Evolutionary conservation across 2,797 vertebrate species (phyloP), one percentile per base, ranked within the genome.

Genomic region (Myotis vivesi): DNA sequence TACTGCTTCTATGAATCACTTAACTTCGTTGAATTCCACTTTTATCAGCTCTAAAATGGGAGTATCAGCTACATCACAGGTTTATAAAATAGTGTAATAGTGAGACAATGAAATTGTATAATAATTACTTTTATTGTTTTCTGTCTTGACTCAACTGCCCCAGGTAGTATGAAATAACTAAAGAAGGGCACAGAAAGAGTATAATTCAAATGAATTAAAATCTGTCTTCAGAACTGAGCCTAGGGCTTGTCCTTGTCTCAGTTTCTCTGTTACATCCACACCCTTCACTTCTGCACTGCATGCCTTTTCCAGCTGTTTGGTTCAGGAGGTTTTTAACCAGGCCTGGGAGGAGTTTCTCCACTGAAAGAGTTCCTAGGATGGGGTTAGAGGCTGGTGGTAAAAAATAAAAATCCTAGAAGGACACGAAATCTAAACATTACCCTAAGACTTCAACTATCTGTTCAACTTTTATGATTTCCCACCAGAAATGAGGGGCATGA

Each of bases 121-220:
- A 41, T 91, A 80, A 55, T 81, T 92, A 64, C 30, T 92, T 96
- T 87, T 79, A 83, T 84, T 80, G 41, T 77, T 94, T 95, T 95
- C 79, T 73, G 41, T 76, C 57, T 59, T 90, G 49, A 86, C 6
- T 84, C 44, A 57, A 87, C n/a, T 33, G 36, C 19, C 33, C 38
- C 59, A 44, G 33, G 41, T 19, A 71, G 12, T 36, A 68, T 41
- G 1, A 85, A 82, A 5, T 66, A 92, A 80, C 57, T 69, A 75
- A 69, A 75, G 30, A 82, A 71, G 19, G 44, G 17, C 62, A 38
- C 11, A 13, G 59, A 62, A 68, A 92, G 23, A 68, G 64, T 33
- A 17, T 30, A 76, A 92, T 55, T 90, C 51, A 80, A 82, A 85
- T 66, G 33, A 85, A 93, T 88, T 88, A 79, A 84, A 82, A 71